A percentile compares a stretch with the other conserved stretches of the same genome.
These are phyloP conservation scores for Platalea minor DNA, from an alignment of 2,797 vertebrate genomes.

Conservation along the genomic window DNA sequence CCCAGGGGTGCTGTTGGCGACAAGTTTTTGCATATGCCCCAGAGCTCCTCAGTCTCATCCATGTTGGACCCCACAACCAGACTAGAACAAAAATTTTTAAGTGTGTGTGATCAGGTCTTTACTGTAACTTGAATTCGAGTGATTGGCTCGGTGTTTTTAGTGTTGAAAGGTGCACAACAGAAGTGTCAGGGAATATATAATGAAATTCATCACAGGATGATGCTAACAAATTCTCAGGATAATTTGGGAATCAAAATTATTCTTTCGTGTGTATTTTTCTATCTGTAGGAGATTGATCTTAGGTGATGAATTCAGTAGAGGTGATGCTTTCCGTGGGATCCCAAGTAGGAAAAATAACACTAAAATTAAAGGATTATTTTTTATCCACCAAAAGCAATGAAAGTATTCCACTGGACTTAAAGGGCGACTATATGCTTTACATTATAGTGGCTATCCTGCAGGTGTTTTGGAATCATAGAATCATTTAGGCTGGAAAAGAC, in stretches of 20 bases:
- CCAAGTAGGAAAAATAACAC: neutral
- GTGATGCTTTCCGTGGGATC: neutral
- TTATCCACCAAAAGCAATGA: neutral
- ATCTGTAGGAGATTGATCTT: neutral
- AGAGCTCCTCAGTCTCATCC: neutral
- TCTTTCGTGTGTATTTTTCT: neutral
- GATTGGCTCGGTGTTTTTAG: neutral
- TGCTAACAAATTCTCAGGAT: neutral
- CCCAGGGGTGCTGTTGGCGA: rapidly evolving
- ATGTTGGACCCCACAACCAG: neutral
- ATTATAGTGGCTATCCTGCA: neutral
- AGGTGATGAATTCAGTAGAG: neutral
- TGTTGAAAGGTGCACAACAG: neutral
- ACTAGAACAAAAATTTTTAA: neutral
- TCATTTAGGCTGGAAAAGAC: neutral
- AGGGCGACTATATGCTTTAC: neutral
- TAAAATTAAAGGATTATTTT: neutral
- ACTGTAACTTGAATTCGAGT: neutral
- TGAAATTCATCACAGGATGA: neutral
- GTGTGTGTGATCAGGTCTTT: neutral
- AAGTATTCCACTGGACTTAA: neutral
- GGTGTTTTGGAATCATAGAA: neutral
- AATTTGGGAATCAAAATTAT: neutral
- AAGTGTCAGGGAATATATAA: neutral
- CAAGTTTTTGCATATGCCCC: neutral